Conservation (phyloP, 1,140 invertebrate genomes). For the Orchestia grillus region DNA sequence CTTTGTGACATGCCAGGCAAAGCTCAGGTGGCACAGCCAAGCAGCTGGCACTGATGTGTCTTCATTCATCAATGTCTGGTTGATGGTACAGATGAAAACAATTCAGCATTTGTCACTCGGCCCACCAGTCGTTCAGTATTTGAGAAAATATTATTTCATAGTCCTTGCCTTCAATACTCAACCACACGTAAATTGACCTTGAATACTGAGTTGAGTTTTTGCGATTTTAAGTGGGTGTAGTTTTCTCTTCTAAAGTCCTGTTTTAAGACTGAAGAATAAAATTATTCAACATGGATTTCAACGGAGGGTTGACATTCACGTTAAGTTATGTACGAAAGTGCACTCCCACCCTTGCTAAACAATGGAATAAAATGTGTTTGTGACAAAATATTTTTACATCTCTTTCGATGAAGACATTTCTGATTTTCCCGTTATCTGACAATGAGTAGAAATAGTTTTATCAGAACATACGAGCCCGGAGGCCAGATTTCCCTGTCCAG, state of each 20-base stretch:
- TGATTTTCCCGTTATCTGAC: too few relatives aligned
- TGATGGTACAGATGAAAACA: neutral
- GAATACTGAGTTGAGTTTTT: neutral
- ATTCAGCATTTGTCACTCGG: neutral
- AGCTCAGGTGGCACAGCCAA: neutral
- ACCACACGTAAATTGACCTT: neutral
- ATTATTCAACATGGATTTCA: too few relatives aligned
- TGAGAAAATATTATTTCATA: neutral
- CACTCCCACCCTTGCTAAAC: too few relatives aligned
- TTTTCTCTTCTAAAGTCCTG: neutral
- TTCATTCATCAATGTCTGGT: neutral
- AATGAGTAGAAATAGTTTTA: too few relatives aligned
- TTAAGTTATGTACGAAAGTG: too few relatives aligned
- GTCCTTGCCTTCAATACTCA: neutral
- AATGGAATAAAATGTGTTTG: too few relatives aligned
- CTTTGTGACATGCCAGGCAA: neutral
- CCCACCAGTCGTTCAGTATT: neutral
- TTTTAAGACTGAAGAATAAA: too few relatives aligned
- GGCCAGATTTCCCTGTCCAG: too few relatives aligned
- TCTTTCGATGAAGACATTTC: too few relatives aligned
- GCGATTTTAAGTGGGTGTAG: neutral
- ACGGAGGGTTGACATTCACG: too few relatives aligned
- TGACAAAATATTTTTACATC: too few relatives aligned
- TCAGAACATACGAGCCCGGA: too few relatives aligned
- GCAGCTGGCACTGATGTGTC: neutral